phyloP scores from a whole-genome alignment of 2,888 invertebrate species.

The Neoaliturus tenellus region DNA sequence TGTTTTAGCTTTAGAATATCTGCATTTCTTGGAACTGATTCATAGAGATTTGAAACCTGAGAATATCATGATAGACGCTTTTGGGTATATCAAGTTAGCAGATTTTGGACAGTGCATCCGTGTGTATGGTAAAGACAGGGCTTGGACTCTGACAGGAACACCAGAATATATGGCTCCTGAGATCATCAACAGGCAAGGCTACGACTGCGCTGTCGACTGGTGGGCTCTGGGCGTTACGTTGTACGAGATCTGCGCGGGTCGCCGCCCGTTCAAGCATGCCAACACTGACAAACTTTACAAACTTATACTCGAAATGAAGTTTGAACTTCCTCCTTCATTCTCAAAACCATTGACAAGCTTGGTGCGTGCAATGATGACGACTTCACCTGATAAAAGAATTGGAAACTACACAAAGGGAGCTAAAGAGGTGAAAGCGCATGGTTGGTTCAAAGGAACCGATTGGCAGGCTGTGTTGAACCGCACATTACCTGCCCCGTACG shows the following conservation, averaged over 20 bases:
- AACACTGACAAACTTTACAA: neutral
- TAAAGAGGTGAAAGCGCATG: neutral
- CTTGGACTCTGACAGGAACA: conserved; percentile 28
- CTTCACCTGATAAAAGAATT: neutral
- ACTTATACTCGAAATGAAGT: neutral
- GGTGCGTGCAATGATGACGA: neutral
- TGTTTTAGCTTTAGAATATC: conserved; percentile 18
- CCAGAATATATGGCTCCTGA: conserved; percentile 32
- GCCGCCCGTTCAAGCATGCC: neutral
- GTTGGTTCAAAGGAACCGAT: conserved; percentile 15
- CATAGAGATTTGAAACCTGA: conserved; percentile 37
- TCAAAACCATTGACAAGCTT: neutral
- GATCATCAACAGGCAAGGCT: conserved; percentile 10
- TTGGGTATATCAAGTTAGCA: conserved; percentile 20
- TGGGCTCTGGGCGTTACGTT: conserved; percentile 11
- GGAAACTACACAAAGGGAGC: neutral
- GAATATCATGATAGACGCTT: conserved; percentile 30
- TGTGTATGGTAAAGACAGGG: conserved; percentile 1
- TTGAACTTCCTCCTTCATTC: conserved; percentile 5
- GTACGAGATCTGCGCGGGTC: conserved; percentile 20
- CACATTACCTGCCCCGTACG: neutral
- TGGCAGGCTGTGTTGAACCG: conserved; percentile 4
- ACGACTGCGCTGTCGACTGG: conserved; percentile 27
- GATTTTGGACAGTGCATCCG: conserved; percentile 25
- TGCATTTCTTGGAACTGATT: conserved; percentile 22